phyloP scores from a whole-genome alignment of 2,888 invertebrate genomes.

The Brachyptera putata region DNA sequence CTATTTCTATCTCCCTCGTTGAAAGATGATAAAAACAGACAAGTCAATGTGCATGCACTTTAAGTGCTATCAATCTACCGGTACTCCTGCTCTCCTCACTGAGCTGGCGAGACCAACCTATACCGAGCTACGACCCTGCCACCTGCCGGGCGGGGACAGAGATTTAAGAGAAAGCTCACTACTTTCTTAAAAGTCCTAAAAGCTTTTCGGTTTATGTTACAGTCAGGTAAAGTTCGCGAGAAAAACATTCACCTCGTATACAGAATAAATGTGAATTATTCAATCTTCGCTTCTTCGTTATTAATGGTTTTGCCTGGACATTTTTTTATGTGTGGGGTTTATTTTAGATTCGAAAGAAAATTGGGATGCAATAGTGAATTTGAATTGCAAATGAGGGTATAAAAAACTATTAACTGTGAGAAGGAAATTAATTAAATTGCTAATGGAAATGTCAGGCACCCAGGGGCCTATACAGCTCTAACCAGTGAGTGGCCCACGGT shows the following conservation, averaged over 20 bases:
- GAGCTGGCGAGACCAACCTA: not conserved
- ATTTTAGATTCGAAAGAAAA: not conserved
- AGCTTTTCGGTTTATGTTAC: constrained; percentile 4
- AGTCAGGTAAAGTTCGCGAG: no score
- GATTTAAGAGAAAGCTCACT: not conserved
- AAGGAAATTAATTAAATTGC: constrained; percentile 10
- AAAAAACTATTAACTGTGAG: not conserved
- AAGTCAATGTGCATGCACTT: no score
- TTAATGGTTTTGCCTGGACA: not conserved
- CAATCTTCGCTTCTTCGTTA: no score
- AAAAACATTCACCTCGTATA: no score
- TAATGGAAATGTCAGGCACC: constrained; percentile 6
- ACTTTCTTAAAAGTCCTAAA: not conserved
- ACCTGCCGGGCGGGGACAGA: not conserved
- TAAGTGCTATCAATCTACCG: not conserved
- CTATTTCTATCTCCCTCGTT: no score
- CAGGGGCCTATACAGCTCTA: not conserved
- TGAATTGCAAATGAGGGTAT: constrained; percentile 6
- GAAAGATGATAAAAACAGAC: no score
- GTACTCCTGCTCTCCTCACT: no score
- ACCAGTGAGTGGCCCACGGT: not conserved
- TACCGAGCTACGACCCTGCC: no score
- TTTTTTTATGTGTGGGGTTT: no score
- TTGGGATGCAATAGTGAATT: not conserved
- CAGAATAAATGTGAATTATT: no score